Conservation (phyloP, 2,797 vertebrate species). For the Coendou prehensilis region DNA sequence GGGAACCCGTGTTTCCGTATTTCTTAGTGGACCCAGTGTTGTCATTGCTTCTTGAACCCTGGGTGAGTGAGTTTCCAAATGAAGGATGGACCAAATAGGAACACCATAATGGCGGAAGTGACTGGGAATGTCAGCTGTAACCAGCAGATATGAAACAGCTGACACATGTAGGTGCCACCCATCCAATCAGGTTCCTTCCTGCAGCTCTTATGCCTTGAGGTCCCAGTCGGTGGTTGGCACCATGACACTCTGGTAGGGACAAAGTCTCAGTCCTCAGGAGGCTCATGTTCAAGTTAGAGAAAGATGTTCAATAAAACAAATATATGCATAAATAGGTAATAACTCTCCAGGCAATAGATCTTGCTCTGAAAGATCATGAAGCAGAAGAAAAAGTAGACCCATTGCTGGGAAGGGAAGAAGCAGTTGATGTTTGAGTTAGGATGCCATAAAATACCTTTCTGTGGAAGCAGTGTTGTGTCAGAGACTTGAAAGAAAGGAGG, state of each 20-base stretch:
- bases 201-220: background rate
- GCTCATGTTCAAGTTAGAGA: background rate
- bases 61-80: background rate
- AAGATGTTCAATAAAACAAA: background rate
- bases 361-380: fast-evolving
- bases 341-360: background rate
- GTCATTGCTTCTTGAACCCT: fast-evolving
- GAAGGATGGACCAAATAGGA: background rate
- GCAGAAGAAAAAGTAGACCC: background rate
- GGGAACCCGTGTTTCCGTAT: background rate
- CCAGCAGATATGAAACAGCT: background rate
- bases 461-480: background rate
- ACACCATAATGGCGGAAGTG: background rate
- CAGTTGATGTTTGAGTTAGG: background rate
- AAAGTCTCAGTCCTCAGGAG: background rate
- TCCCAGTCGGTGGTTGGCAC: background rate
- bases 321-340: too few species aligned
- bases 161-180: too few species aligned
- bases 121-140: background rate
- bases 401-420: background rate
- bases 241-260: background rate
- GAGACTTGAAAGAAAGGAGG: background rate
- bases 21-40: background rate
- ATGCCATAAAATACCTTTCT: background rate
- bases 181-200: background rate